A percentile compares a stretch with the other conserved stretches of the same genome.
Evolutionary conservation across 53 echinoderm and acorn worm species (phyloP).

Genomic region (Astropecten irregularis): DNA sequence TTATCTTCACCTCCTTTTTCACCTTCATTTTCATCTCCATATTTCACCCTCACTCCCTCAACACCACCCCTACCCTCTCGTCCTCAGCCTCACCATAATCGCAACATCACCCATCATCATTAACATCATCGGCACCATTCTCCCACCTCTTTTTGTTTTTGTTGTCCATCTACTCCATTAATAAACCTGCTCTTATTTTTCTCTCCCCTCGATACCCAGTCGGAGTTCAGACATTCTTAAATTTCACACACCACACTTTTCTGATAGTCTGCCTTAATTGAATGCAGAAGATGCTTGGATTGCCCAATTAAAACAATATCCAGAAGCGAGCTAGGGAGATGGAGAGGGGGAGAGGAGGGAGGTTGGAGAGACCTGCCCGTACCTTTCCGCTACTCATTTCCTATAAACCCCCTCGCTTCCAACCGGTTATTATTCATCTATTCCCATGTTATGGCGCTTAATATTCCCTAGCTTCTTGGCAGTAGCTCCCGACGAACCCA

Average conservation of each 20-base stretch:
- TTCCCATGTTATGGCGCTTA: conserved; percentile 24
- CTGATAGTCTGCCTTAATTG: conserved; percentile 9
- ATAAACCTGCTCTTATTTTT: background rate
- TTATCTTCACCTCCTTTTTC: background rate
- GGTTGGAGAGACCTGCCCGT: too few species aligned
- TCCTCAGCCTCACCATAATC: too few species aligned
- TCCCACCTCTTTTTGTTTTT: background rate
- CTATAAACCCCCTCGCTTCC: too few species aligned
- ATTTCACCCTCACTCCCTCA: background rate
- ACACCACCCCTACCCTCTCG: background rate
- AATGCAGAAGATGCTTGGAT: conserved; percentile 9
- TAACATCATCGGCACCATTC: background rate
- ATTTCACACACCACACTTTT: conserved; percentile 1
- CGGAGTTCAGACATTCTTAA: conserved; percentile 5
- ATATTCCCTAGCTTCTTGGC: conserved; percentile 48
- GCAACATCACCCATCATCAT: too few species aligned
- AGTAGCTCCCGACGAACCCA: conserved; percentile 8
- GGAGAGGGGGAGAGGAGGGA: too few species aligned
- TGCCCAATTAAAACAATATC: conserved; percentile 47
- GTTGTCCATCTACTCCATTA: background rate
- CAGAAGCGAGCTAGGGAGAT: background rate
- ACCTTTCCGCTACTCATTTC: background rate
- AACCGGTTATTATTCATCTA: conserved; percentile 37
- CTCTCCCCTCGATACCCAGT: background rate
- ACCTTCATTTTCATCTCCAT: background rate